Evolutionary conservation across 2,113 vertebrate species (phyloP), one percentile per base, ranked within the genome.

Genomic region (Crotophaga sulcirostris): DNA sequence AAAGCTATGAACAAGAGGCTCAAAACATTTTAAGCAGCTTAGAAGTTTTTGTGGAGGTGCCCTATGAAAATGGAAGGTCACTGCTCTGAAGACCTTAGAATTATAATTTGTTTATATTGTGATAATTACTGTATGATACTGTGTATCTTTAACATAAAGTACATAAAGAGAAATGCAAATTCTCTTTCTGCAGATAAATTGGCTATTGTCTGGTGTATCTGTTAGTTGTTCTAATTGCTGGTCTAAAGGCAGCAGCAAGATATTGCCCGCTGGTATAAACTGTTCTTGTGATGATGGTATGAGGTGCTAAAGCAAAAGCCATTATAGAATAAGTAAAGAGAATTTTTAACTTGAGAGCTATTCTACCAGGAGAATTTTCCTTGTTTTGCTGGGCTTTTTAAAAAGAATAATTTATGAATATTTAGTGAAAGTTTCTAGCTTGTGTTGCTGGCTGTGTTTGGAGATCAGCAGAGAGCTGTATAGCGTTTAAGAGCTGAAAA

Each of bases 221-320:
- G 79, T 75, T 94, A 81, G 88, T 62, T 88, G 49, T 60, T 95
- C 60, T 94, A 93, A 81, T 69, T 80, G 92, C 75, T 67, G 63
- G 34, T 84, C 60, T 84, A 55, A 92, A 94, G 76, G 80, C 83
- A 87, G 75, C 78, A 84, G 90, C 60, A 78, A 95, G 89, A 92
- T 82, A 84, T 19, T 94, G 64, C 56, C 74, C 73, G 67, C 77
- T 87, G 86, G 40, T 89, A 76, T 93, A 95, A 95, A 36, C 69
- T 52, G 36, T 68, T 86, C 73, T 38, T 92, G 23, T 72, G 76
- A 75, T 67, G 80, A 81, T 2, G 5, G 73, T 49, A 58, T 51
- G 45, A 86, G n/a, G 17, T 84, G 47, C 64, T 81, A 64, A 87
- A 84, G 79, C 49, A 64, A 67, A 92, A 90, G 24, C 19, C 28